Base-by-base conservation (phyloP, 2,113 vertebrate species). In the Serinus canaria region DNA sequence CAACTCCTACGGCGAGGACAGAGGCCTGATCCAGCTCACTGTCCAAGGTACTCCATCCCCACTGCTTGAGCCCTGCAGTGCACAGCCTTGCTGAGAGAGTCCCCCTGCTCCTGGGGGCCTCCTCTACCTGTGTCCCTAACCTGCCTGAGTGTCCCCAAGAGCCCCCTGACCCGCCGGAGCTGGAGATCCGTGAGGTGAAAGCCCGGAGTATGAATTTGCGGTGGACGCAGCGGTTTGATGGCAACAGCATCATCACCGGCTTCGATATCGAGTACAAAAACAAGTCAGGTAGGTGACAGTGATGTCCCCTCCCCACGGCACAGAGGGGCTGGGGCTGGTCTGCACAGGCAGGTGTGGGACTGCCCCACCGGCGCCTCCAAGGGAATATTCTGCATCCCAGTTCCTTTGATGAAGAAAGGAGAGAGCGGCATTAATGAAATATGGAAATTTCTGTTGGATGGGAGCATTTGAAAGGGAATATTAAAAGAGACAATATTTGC, bases 181-280 rank as follows among this genome's bases (percentile, higher is more conserved):
- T 99, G 81, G 99, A 99, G 96, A 99, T 99, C 81, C 98, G 99
- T 1, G 99, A 99, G 95, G 99, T 99, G 64, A 99, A 99, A 92
- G 99, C 99, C 92, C 98, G 99, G 41, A 99, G 99, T 62, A 99
- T 99, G 99, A 99, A 99, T 91, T 96, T 99, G 69, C 98, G 99
- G 64, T 99, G 99, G 99, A 99, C 99, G 5, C 99, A 99, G 97
- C 93, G 99, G 33, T 99, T 99, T 6, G 99, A 99, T 0, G 99
- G 99, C 69, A 99, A 99, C 98, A 99, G 99, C 97, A 99, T 99
- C 97, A 99, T 99, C 97, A 99, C 99, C 0, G 99, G 99, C 20
- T 99, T 99, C 7, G 99, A 99, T 78, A 99, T 99, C 1, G 99
- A 99, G 81, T 99, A 99, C 98, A 99, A 99, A 97, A 99, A 99